Base-by-base conservation (phyloP, 2,113 vertebrate genomes). In the Sinocyclocheilus rhinocerous region DNA sequence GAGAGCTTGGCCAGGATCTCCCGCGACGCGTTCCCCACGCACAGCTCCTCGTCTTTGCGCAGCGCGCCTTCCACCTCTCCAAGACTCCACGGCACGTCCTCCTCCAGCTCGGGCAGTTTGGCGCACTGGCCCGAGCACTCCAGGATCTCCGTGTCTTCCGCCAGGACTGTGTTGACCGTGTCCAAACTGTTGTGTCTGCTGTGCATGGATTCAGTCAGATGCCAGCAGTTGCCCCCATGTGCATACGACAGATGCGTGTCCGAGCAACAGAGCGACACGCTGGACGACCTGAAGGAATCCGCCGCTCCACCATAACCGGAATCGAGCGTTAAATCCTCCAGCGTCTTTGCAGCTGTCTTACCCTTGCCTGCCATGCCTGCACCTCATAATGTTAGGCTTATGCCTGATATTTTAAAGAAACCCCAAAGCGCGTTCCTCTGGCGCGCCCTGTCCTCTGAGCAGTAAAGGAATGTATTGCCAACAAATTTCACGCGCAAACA, bases 181-280 rank as follows among this genome's bases (percentile, higher is more conserved):
- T 99, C 98, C 92, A 98, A 95, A 94, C 98, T 99, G 96, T 98
- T 97, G 89, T 98, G 97, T 93, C 97, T 93, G 95, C 97, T 97
- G 95, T 97, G 97, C 97, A 98, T 98, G 94, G 97, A 98, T 95
- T 95, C 97, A 89, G 97, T 96, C 96, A 98, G 95, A 96, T 96
- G 97, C 97, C 97, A 97, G 96, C 96, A 95, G 96, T 97, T 96
- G 84, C 91, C 94, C 85, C 94, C 94, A 90, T 94, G 94, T 90
- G 92, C 81, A 81, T 93, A 84, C 85, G 93, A 94, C 87, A 89
- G 93, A 83, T 94, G 93, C 92, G 94, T 91, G 93, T 95, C 94
- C 87, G 94, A 95, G 89, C 94, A 95, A 88, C 94, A 95, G 89
- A 95, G 92, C 88, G 95, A 96, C 92, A 95, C 93, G 91, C 94